Base-by-base conservation (phyloP, 2,113 vertebrate species). In the Oenanthe oenanthe region DNA sequence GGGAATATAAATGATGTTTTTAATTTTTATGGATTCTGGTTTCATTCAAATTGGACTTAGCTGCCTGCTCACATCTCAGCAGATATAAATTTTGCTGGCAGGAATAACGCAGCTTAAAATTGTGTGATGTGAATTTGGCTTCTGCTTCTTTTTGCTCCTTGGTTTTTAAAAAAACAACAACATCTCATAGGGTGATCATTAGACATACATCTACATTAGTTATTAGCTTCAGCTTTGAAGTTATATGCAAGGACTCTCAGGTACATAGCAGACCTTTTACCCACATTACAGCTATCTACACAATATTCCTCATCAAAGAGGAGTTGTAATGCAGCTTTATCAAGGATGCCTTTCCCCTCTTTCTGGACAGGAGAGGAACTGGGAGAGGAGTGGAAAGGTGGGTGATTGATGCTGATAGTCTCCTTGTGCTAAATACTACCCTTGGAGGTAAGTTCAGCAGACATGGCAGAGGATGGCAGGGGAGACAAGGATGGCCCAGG, bases 1-100 rank as follows among this genome's bases (percentile, higher is more conserved):
- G 42, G 48, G 57, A 92, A 89, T 93, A 92, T 57, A 92, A 95
- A 91, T 54, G 5, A 61, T 58, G 25, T 75, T 93, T 93, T 85
- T 77, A 84, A 38, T 84, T 93, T 82, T 91, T 89, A 61, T 22
- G 48, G 53, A 42, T 86, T 80, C 17, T 25, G 45, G 5, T 84
- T 93, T 93, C 50, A 75, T 73, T 91, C 68, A 93, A 84, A 85
- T 87, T 68, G 25, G 48, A 65, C 53, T 89, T 89, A 72, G 62
- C 42, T 92, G 89, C 40, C 70, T 91, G 74, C 66, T 89, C 43
- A 68, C 40, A 47, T 81, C 57, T 87, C 57, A 74, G 26, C 17
- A 67, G 40, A 86, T 57, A 78, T n/a, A 77, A 80, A 78, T 95
- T 83, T 92, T 93, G 13, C 51, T 84, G 54, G n/a, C 75, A 93